A percentile compares a stretch with the other conserved stretches of the same genome.
Evolutionary conservation across 2,797 vertebrate genomes (phyloP).

Genomic region (Vultur gryphus): DNA sequence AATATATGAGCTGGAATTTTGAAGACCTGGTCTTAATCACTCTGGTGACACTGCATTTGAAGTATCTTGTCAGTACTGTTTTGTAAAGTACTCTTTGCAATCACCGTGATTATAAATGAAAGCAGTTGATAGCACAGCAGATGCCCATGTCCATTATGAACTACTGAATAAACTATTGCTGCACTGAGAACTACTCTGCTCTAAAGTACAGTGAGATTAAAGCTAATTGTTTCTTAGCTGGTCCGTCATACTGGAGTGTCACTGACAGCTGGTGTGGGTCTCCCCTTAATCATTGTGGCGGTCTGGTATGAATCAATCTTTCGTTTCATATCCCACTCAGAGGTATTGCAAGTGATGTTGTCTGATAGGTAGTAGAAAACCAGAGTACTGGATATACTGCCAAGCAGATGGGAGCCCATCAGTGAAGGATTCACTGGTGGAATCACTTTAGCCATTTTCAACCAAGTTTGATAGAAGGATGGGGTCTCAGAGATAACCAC

Average conservation of each 20-base stretch:
- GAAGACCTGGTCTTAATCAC: slow-evolving; percentile 10
- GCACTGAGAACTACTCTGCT: not conserved
- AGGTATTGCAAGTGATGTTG: not conserved
- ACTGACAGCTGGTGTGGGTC: not conserved
- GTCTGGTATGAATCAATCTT: not conserved
- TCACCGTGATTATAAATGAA: slow-evolving; percentile 23
- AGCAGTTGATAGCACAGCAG: not conserved
- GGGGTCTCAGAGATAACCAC: not conserved
- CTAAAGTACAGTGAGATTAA: not conserved
- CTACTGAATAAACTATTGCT: not conserved
- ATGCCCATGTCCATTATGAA: not conserved
- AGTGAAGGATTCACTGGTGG: not conserved
- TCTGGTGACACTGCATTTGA: not conserved
- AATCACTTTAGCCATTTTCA: not conserved
- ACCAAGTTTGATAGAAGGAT: not conserved
- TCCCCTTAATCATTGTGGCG: not conserved
- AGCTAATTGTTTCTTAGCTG: not conserved
- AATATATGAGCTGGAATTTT: not conserved
- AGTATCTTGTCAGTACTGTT: slow-evolving; percentile 16
- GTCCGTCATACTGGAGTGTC: not conserved
- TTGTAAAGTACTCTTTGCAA: slow-evolving; percentile 13
- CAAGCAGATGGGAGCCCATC: not conserved
- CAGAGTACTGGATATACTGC: not conserved
- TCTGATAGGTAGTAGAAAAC: not conserved
- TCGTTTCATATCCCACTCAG: not conserved